Base-by-base conservation (phyloP, 2,888 invertebrate species). In the Ophioninae sp. region DNA sequence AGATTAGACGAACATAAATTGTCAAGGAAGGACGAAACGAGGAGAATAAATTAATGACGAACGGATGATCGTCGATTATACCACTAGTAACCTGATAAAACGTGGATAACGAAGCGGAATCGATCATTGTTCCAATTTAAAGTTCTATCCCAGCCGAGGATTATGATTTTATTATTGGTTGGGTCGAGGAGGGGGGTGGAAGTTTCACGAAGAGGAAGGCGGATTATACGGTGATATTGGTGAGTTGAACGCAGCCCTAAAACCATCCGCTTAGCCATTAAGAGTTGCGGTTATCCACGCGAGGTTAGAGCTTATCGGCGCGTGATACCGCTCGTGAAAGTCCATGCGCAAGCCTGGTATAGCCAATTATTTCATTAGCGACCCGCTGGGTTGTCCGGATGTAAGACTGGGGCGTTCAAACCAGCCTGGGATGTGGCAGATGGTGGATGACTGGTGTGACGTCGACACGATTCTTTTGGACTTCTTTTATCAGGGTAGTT, bases 201-300 rank as follows among this genome's bases (percentile, higher is more conserved):
- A 76, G 86, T 82, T 71, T 44, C 61, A 23, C 64, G 69, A 58
- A 58, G 64, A 10, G 30, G 64, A 30, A 37, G 64, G n/a, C 37
- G 51, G 51, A 44, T 44, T 23, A 76, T 58, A 68, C 56, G 61
- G 44, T 44, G 6, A 41, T 44, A 30, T 44, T 44, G 30, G 58
- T 51, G 44, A 41, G 65, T 22, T 68, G 41, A 41, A 51, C 72
- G 22, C 10, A 59, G 65, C 22, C 58, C 59, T 58, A 78, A 22
- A 51, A 76, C 9, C 41, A 51, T 64, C 67, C 72, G 68, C 78
- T 79, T 67, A 75, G 61, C 81, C 71, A 83, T 84, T 78, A 85
- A 84, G 81, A 85, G 81, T 83, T 81, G 86, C 76, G 85, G 78
- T 85, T 82, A 85, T 82, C 83, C 77, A 58, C 71, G 56, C 67